Evolutionary conservation across 2,888 invertebrate species (phyloP).

Genomic region (Epiperipatus broadwayi): DNA sequence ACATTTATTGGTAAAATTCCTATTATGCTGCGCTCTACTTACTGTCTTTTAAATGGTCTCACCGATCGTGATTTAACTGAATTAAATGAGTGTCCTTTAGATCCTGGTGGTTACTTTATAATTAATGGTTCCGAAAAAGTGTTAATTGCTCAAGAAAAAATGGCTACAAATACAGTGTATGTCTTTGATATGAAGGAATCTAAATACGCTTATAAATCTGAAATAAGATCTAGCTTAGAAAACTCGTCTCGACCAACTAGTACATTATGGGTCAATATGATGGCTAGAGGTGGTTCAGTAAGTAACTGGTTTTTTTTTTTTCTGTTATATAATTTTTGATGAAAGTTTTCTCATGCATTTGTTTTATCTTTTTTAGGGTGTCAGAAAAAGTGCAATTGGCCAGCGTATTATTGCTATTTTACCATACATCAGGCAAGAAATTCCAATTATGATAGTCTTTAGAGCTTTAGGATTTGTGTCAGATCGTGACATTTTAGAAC

Average conservation of each 20-base stretch:
- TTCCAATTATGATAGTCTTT: slow-evolving; percentile 99
- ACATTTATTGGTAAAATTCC: slow-evolving; percentile 76
- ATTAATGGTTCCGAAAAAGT: slow-evolving; percentile 98
- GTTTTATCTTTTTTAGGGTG: slow-evolving; percentile 41
- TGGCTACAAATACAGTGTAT: slow-evolving; percentile 99
- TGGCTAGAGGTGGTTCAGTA: slow-evolving; percentile 81
- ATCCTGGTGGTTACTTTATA: slow-evolving; percentile 98
- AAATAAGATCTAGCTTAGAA: slow-evolving; percentile 83
- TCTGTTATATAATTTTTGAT: slow-evolving; percentile 7
- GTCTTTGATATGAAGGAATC: slow-evolving; percentile 99
- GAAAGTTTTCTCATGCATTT: background rate
- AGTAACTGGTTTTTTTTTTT: slow-evolving; percentile 32
- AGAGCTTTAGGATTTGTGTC: slow-evolving; percentile 97
- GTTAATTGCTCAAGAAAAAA: slow-evolving; percentile 96
- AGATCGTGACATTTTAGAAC: slow-evolving; percentile 95
- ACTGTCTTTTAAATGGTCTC: slow-evolving; percentile 77
- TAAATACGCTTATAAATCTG: slow-evolving; percentile 95
- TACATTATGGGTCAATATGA: slow-evolving; percentile 97
- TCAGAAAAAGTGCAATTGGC: slow-evolving; percentile 96
- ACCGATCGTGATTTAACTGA: slow-evolving; percentile 98
- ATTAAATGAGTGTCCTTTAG: slow-evolving; percentile 94
- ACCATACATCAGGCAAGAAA: slow-evolving; percentile 97
- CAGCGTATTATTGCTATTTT: slow-evolving; percentile 93
- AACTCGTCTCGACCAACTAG: slow-evolving; percentile 83
- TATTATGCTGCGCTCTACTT: slow-evolving; percentile 94